Evolutionary conservation across 2,797 vertebrate species (phyloP), one percentile per base, ranked within the genome.

Genomic region (Rhinoraja longicauda): DNA sequence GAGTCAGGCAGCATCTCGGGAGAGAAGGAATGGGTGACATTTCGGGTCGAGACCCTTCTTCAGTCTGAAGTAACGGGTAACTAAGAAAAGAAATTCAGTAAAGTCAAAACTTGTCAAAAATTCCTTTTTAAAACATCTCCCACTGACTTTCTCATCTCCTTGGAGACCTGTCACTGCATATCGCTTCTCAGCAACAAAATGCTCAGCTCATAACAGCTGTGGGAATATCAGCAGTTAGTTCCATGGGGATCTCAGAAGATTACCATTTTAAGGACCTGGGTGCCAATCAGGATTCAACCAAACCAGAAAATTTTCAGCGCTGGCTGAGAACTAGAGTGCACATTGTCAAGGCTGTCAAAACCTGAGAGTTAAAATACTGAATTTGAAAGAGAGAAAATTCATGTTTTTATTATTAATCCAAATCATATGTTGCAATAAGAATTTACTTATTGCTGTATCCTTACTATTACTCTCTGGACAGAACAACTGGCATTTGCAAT

Each of bases 91-190:
- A 67, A 67, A 36, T 90, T 57, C 53, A 90, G 17, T 70, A 2
- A 36, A 39, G 32, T 36, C 17, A 90, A 90, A 39, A 70, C 19
- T 13, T 76, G 79, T 57, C 21, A 84, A 84, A 84, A 59, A 57
- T 21, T 26, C 8, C 17, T 59, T 29, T 84, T 84, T 57, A 57
- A 57, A n/a, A 67, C 15, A 64, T 32, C 32, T 72, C 88, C 19
- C 24, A 19, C 32, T 36, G 64, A 5, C 36, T 39, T 72, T 91
- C 39, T 72, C 36, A 39, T 45, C 88, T 5, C 67, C 10, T 12
- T 73, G 32, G 36, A 91, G 67, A 70, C 21, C 84, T 70, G 86
- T 32, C 15, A 90, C 62, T 90, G 62, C 81, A 84, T 53, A 84
- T 59, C 13, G 26, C 81, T 84, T 84, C 53, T 84, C 62, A 90